phyloP scores from a whole-genome alignment of 2,797 vertebrate genomes.

The Thamnophis elegans region DNA sequence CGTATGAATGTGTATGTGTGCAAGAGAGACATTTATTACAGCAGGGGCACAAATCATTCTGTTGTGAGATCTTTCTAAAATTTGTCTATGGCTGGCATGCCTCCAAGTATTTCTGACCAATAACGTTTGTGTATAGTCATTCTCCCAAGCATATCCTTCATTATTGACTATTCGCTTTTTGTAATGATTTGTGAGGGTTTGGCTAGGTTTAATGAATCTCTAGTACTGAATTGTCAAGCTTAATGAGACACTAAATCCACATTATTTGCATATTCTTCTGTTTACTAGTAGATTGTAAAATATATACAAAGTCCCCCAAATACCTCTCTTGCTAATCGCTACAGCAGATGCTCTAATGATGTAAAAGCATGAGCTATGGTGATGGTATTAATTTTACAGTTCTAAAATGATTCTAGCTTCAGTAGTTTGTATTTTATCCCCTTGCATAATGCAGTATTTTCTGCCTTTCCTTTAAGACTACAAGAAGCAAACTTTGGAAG shows the following conservation, averaged over 20 bases:
- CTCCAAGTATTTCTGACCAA: conserved; percentile 32
- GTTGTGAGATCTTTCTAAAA: conserved; percentile 36
- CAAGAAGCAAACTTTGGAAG: conserved; percentile 36
- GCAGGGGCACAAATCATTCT: conserved; percentile 51
- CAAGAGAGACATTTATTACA: conserved; percentile 46
- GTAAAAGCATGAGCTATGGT: conserved; percentile 56
- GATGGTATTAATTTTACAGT: conserved; percentile 54
- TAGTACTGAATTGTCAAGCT: conserved; percentile 53
- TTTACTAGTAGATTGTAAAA: conserved; percentile 64
- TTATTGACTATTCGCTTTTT: conserved; percentile 23
- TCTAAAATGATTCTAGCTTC: conserved; percentile 45
- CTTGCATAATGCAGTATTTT: conserved; percentile 39
- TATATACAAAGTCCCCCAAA: conserved; percentile 49
- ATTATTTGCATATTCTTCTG: conserved; percentile 65
- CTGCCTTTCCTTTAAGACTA: conserved; percentile 25
- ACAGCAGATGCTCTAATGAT: conserved; percentile 60
- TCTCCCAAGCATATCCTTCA: conserved; percentile 21
- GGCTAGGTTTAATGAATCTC: conserved; percentile 49
- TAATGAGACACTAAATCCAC: conserved; percentile 65
- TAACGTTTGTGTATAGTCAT: background rate
- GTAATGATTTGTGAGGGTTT: conserved; percentile 49
- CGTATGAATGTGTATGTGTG: conserved; percentile 50
- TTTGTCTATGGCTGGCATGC: conserved; percentile 44
- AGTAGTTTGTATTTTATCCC: conserved; percentile 35
- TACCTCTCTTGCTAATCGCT: conserved; percentile 61